Percentiles rank a stretch among this genome's conserved stretches.
These are phyloP conservation scores for Sycobia sp. DNA, from an alignment of 1,140 invertebrate species.

Conservation along the genomic window DNA sequence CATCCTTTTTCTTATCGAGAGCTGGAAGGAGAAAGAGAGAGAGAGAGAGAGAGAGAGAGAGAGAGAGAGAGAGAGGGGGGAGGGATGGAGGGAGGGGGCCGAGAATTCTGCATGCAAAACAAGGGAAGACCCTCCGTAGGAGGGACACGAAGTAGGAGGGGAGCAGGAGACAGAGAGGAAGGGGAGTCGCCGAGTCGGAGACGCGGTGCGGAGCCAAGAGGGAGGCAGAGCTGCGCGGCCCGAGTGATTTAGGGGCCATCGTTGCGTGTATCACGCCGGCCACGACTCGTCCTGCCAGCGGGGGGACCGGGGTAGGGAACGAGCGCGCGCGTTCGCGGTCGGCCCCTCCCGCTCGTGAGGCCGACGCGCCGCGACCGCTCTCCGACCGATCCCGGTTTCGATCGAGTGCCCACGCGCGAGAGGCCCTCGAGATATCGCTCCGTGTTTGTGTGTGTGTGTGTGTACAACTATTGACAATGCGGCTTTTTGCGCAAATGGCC, in stretches of 20 bases:
- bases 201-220: no score
- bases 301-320: no score
- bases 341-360: no score
- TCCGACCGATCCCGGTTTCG: no score
- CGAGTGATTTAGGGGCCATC: conserved; percentile 51
- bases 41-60: conserved; percentile 1
- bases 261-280: conserved; percentile 53
- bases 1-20: conserved; percentile 46
- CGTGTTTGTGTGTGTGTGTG: no score
- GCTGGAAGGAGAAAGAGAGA: conserved; percentile 6
- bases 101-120: conserved; percentile 17
- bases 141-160: conserved; percentile 39
- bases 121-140: conserved; percentile 22
- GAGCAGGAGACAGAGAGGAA: conserved; percentile 42
- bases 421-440: no score
- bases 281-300: conserved; percentile 23
- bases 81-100: not conserved
- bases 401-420: no score
- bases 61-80: not conserved
- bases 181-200: no score
- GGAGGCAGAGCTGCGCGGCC: conserved; percentile 3
- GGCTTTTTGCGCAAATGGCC: no score
- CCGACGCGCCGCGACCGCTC: no score
- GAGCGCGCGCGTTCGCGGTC: no score
- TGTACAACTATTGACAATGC: no score